Percentiles rank a stretch among this genome's conserved stretches.
These are phyloP conservation scores for Urocynchramus pylzowi DNA, from an alignment of 2,113 vertebrate genomes.

Conservation along the genomic window DNA sequence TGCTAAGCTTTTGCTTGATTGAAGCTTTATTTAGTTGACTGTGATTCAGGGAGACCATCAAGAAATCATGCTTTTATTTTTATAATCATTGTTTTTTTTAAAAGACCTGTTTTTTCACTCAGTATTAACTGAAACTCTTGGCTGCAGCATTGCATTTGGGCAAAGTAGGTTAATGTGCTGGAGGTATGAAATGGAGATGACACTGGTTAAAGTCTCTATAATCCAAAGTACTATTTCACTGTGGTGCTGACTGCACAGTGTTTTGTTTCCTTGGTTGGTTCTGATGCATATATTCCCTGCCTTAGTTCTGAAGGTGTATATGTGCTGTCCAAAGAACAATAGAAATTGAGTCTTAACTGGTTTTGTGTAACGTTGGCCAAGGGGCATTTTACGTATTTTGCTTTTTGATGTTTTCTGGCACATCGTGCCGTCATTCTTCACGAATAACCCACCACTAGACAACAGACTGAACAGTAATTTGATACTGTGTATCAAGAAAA, in stretches of 20 bases:
- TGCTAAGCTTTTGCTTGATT: slow-evolving; percentile 48
- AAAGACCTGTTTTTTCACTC: not conserved
- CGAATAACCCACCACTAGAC: not conserved
- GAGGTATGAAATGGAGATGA: not conserved
- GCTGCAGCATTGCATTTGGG: not conserved
- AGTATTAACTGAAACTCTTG: not conserved
- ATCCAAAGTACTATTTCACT: not conserved
- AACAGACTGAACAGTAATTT: not conserved
- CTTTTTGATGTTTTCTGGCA: not conserved
- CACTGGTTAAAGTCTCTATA: not conserved
- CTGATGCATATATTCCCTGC: not conserved
- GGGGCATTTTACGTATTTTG: not conserved
- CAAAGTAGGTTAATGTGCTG: not conserved
- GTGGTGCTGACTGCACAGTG: not conserved
- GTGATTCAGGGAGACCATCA: slow-evolving; percentile 29
- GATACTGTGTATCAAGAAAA: not conserved
- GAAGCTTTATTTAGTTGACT: slow-evolving; percentile 50
- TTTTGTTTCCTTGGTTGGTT: not conserved
- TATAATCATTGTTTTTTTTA: not conserved
- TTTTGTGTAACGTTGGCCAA: not conserved
- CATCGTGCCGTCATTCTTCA: not conserved
- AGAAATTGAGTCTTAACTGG: not conserved
- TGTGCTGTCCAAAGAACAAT: not conserved
- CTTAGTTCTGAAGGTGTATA: not conserved
- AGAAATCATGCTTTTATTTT: slow-evolving; percentile 26